Base-by-base conservation (phyloP, 2,113 vertebrate species). In the Brachyhypopomus occidentalis region DNA sequence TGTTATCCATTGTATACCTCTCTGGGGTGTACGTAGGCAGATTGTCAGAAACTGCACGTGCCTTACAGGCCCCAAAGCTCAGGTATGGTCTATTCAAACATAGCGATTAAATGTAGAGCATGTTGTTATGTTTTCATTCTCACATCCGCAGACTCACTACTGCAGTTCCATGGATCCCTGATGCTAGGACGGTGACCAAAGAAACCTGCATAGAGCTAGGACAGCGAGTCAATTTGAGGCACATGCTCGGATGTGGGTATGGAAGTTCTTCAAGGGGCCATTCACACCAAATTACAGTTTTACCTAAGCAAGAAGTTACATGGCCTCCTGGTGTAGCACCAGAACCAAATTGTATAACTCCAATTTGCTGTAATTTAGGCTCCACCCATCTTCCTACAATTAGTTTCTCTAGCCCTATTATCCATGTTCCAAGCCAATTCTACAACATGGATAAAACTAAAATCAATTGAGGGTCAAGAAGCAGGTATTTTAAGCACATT, bases 261-360 rank as follows among this genome's bases (percentile, higher is more conserved):
- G n/a, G n/a, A n/a, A n/a, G n/a, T n/a, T n/a, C n/a, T n/a, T n/a
- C n/a, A n/a, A n/a, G n/a, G n/a, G n/a, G n/a, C n/a, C n/a, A n/a
- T n/a, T 72, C 67, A 76, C 25, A 56, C 20, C 17, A 19, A 12
- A 25, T 48, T 3, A 23, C 60, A 4, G 30, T 67, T 38, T 8
- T 11, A 41, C 14, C 20, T 2, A 83, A n/a, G 63, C 22, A 83
- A 14, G 0, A 19, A 66, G 67, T 72, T 19, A 72, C 66, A 38
- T 83, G 81, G 75, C 67, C 41, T 20, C 75, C 81, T 22, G 48
- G 72, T 45, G 34, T 72, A 72, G 78, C 25, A 60, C 78, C 67
- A 36, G 78, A 72, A 22, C 63, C 63, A 82, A 72, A 72, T 64
- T 83, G 81, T 23, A 23, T 25, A 48, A 11, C 66, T 7, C 2